A percentile compares a stretch with the other conserved stretches of the same genome.
These are phyloP conservation scores for Tragelaphus scriptus DNA, from an alignment of 2,113 vertebrate species.

Conservation along the genomic window DNA sequence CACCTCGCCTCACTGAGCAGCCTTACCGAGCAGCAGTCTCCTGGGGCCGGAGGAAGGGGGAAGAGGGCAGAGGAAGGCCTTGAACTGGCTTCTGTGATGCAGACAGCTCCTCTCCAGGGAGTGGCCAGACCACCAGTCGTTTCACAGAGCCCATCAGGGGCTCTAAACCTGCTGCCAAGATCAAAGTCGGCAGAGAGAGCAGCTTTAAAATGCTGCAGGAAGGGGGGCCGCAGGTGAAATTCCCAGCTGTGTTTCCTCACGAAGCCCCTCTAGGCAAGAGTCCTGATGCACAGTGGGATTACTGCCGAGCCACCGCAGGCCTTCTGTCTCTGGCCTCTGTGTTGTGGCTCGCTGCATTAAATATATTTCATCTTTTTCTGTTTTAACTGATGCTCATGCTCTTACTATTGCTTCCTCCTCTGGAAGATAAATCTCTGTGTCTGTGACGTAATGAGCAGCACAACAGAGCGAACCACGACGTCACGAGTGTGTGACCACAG, in stretches of 20 bases:
- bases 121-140: not conserved
- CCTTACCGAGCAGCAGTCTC: not conserved
- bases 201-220: not conserved
- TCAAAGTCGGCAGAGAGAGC: not conserved
- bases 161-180: not conserved
- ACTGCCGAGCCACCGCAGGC: not conserved
- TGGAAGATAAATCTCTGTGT: constrained; percentile 2
- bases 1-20: not conserved
- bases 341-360: not conserved
- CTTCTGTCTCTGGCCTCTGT: not conserved
- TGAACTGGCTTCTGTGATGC: not conserved
- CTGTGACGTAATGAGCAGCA: not conserved
- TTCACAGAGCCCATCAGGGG: not conserved
- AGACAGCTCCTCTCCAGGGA: not conserved
- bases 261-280: not conserved
- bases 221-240: not conserved
- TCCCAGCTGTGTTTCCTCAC: not conserved
- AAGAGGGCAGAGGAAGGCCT: not conserved
- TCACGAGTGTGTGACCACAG: not conserved
- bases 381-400: not conserved
- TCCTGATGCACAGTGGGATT: not conserved
- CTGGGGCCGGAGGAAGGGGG: no score
- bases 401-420: not conserved
- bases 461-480: not conserved
- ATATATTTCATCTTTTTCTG: not conserved